Percentiles rank a stretch among this genome's conserved stretches.
These are phyloP conservation scores for Drosophila longiperda DNA, from an alignment of 2,888 invertebrate species.

Conservation along the genomic window DNA sequence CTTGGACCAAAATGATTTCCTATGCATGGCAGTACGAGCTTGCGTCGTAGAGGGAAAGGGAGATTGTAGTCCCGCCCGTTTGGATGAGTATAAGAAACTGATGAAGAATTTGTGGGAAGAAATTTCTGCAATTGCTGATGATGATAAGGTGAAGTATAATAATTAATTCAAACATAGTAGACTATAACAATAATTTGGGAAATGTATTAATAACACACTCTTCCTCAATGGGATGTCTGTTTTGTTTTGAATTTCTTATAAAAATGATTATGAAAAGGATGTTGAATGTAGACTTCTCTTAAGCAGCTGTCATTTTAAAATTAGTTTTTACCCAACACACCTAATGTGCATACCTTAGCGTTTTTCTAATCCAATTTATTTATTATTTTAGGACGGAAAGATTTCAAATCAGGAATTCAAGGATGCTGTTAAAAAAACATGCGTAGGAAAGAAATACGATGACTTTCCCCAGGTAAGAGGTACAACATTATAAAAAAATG, in stretches of 20 bases:
- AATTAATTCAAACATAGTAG: neutral
- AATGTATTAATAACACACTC: neutral
- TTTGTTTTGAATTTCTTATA: neutral
- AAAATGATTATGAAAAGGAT: neutral
- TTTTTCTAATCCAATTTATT: constrained; percentile 3
- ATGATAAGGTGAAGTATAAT: constrained; percentile 88
- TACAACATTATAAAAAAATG: neutral
- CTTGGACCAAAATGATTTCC: constrained; percentile 92
- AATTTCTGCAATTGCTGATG: constrained; percentile 93
- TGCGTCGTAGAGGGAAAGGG: constrained; percentile 94
- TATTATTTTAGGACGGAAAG: constrained; percentile 89
- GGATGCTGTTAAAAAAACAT: constrained; percentile 91
- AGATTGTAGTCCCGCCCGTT: constrained; percentile 89
- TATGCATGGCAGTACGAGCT: constrained; percentile 92
- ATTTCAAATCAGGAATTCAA: constrained; percentile 93
- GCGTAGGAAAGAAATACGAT: constrained; percentile 90
- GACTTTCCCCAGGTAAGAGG: constrained; percentile 89
- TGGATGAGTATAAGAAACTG: constrained; percentile 92
- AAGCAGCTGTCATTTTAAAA: neutral
- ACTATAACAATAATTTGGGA: neutral
- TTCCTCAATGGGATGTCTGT: neutral
- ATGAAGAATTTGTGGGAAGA: constrained; percentile 95
- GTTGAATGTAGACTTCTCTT: neutral
- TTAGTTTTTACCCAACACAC: neutral
- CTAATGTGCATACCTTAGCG: neutral